Conservation (phyloP, 2,888 invertebrate species). For the Temnothorax ravouxi region DNA sequence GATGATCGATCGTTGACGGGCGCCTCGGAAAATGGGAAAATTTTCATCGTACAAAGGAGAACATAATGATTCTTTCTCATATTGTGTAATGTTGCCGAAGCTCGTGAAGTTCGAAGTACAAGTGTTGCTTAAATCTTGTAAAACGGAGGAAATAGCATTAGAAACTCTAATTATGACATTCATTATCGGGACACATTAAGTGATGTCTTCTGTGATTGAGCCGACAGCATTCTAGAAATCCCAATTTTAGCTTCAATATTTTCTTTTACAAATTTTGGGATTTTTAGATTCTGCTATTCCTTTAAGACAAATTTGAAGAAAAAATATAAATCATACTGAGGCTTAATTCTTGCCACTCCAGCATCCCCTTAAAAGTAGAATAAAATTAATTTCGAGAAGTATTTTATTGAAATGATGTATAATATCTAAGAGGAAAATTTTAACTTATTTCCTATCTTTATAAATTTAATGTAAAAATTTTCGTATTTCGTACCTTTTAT, state of each 20-base stretch:
- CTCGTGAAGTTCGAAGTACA: background rate
- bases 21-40: conserved; percentile 17
- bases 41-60: background rate
- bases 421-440: background rate
- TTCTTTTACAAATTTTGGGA: background rate
- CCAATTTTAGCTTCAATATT: background rate
- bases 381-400: background rate
- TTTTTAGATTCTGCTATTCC: background rate
- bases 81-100: background rate
- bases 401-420: background rate
- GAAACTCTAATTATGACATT: background rate
- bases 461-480: background rate
- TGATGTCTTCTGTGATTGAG: background rate
- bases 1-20: conserved; percentile 42
- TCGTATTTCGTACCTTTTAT: background rate
- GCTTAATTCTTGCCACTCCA: too few species aligned
- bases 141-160: background rate
- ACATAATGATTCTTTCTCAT: background rate
- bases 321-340: background rate
- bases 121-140: background rate
- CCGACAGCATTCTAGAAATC: background rate
- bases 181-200: background rate
- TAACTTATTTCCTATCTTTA: background rate
- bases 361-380: background rate
- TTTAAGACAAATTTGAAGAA: background rate